A percentile compares a stretch with the other conserved stretches of the same genome.
phyloP scores from a whole-genome alignment of 2,113 vertebrate genomes.

The Chaenocephalus aceratus region DNA sequence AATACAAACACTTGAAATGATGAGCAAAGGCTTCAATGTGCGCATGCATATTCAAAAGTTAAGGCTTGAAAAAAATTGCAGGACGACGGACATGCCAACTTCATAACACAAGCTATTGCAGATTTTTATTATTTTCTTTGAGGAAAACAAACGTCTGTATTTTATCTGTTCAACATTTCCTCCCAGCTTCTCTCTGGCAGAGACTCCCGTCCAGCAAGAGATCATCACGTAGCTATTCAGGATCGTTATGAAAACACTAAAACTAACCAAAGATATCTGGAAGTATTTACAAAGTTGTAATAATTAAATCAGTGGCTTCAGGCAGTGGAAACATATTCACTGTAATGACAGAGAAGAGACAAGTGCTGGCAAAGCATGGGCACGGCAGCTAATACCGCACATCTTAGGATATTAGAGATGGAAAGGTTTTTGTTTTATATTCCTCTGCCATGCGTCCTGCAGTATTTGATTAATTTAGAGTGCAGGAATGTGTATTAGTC shows the following conservation, averaged over 20 bases:
- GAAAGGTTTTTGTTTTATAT: constrained; percentile 44
- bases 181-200: constrained; percentile 40
- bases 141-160: constrained; percentile 32
- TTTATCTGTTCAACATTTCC: constrained; percentile 7
- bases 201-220: constrained; percentile 13
- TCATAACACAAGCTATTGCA: neutral
- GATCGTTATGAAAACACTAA: constrained; percentile 32
- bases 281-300: constrained; percentile 73
- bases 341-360: constrained; percentile 65
- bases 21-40: neutral
- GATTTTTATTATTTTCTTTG: neutral
- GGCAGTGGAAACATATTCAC: constrained; percentile 75
- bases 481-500: constrained; percentile 44
- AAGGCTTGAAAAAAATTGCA: neutral
- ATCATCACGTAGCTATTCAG: constrained; percentile 41
- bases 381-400: constrained; percentile 39
- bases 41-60: neutral
- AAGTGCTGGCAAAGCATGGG: constrained; percentile 34
- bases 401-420: constrained; percentile 63
- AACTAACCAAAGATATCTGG: constrained; percentile 67
- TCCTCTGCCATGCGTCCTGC: constrained; percentile 30
- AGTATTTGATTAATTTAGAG: constrained; percentile 47
- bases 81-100: neutral
- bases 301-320: constrained; percentile 73
- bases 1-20: too few species aligned